Evolutionary conservation across 2,888 invertebrate genomes (phyloP).

Genomic region (Nemotelus nigrinus): DNA sequence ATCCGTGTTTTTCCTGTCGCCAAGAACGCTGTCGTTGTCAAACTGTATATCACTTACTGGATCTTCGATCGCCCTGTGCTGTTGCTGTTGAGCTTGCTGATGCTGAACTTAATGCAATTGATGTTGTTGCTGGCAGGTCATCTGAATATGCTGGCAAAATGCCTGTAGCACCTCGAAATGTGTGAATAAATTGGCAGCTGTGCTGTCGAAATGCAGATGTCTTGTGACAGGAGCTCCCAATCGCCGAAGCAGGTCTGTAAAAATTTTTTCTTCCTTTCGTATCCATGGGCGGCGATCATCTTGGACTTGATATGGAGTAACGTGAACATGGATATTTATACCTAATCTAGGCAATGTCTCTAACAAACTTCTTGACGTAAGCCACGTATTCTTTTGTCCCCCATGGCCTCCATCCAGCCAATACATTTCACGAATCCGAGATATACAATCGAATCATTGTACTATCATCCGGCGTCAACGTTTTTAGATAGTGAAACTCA

Average conservation of each 20-base stretch:
- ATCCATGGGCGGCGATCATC: constrained; percentile 87
- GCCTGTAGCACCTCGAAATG: constrained; percentile 81
- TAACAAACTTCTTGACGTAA: constrained; percentile 78
- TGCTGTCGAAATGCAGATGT: constrained; percentile 71
- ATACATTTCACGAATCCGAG: constrained; percentile 78
- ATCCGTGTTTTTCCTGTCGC: no score
- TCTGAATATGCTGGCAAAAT: constrained; percentile 67
- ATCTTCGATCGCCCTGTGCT: constrained; percentile 53
- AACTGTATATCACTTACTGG: constrained; percentile 61
- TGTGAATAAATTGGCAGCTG: constrained; percentile 70
- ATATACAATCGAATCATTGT: constrained; percentile 73
- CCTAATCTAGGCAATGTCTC: constrained; percentile 78
- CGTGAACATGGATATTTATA: constrained; percentile 81
- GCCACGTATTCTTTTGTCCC: constrained; percentile 89
- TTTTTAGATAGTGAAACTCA: constrained; percentile 82
- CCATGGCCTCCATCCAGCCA: constrained; percentile 94
- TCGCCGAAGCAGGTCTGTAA: constrained; percentile 73
- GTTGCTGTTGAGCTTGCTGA: no score
- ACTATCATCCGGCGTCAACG: constrained; percentile 72
- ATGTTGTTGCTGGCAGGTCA: constrained; percentile 58
- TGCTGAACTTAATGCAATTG: no score
- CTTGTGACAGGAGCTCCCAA: constrained; percentile 74
- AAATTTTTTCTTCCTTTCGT: constrained; percentile 81
- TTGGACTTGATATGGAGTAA: constrained; percentile 89
- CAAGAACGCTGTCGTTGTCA: no score